Base-by-base conservation (phyloP, 2,888 invertebrate species). In the Cabera pusaria region DNA sequence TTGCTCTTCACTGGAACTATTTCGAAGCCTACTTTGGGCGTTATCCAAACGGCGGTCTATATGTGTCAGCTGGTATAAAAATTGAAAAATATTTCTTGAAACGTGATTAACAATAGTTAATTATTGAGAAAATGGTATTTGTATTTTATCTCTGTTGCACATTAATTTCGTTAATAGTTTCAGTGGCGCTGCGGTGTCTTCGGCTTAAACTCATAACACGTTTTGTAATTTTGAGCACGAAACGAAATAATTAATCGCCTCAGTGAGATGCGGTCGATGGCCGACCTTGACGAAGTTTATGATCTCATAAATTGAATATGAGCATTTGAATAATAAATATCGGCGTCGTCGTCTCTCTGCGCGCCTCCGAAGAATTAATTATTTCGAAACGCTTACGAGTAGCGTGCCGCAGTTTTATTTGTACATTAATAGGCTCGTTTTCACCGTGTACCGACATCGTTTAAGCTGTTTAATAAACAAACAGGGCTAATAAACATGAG, bases 301-400 rank as follows among this genome's bases (percentile, higher is more conserved):
- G 40, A 51, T 49, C 49, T 52, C 46, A 39, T 54, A 49, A 54
- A 47, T 48, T 48, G 41, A 54, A 52, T 49, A 56, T 60, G 62
- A 66, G 58, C 52, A 53, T 61, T 61, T 69, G 66, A 69, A 68
- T 70, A 60, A 64, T 64, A 61, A 60, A 68, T 61, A 51, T 41
- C 44, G 46, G 54, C 49, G 14, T 3, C n/a, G 52, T 54, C 57
- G 53, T 44, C 54, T 48, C 43, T 49, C 43, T 45, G 34, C 48
- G 49, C 40, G 52, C 47, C 49, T 54, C 47, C 22, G 38, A 42
- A 43, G 51, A 52, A 59, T 60, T 59, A 59, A 64, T 68, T 55
- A 64, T 61, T 64, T 56, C 35, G 46, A 38, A 42, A 41, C 48
- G 44, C 44, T 61, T 22, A 37, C 24, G 20, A 31, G 29, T 10